phyloP scores from a whole-genome alignment of 2,888 invertebrate species.

The Agriotes lineatus region DNA sequence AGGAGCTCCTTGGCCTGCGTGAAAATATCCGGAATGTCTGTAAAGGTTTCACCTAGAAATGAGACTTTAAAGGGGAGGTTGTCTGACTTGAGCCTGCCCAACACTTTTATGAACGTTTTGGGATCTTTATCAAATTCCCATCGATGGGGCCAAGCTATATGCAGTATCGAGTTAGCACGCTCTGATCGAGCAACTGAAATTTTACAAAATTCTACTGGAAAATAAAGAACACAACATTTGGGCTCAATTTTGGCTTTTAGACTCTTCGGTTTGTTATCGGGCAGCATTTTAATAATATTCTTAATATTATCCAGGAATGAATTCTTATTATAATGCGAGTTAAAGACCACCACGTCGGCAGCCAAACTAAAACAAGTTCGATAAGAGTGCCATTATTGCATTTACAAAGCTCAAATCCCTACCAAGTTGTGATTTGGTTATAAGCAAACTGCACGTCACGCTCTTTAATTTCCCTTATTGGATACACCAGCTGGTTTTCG shows the following conservation, averaged over 20 bases:
- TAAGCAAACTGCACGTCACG: constrained; percentile 83
- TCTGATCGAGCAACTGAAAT: background rate
- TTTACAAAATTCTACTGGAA: constrained; percentile 67
- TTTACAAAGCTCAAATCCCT: constrained; percentile 24
- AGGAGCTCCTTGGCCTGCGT: constrained; percentile 67
- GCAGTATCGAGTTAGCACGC: constrained; percentile 59
- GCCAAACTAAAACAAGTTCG: constrained; percentile 73
- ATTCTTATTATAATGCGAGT: constrained; percentile 77
- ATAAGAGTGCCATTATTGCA: no score
- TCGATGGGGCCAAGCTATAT: constrained; percentile 81
- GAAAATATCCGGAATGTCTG: constrained; percentile 73
- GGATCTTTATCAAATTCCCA: constrained; percentile 86
- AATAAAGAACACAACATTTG: constrained; percentile 74
- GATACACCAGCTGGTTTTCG: constrained; percentile 82
- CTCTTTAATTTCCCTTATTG: constrained; percentile 73
- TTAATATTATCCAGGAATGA: constrained; percentile 75
- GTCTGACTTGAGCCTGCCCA: constrained; percentile 68
- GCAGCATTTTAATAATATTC: constrained; percentile 74
- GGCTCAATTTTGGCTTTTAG: constrained; percentile 69
- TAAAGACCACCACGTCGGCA: constrained; percentile 78
- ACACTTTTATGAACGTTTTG: constrained; percentile 71
- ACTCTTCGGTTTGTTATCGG: constrained; percentile 73
- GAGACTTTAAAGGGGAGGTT: constrained; percentile 71
- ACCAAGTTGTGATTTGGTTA: constrained; percentile 81
- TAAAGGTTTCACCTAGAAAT: constrained; percentile 74